phyloP scores from a whole-genome alignment of 2,888 invertebrate species.

The Chrysolina americana region DNA sequence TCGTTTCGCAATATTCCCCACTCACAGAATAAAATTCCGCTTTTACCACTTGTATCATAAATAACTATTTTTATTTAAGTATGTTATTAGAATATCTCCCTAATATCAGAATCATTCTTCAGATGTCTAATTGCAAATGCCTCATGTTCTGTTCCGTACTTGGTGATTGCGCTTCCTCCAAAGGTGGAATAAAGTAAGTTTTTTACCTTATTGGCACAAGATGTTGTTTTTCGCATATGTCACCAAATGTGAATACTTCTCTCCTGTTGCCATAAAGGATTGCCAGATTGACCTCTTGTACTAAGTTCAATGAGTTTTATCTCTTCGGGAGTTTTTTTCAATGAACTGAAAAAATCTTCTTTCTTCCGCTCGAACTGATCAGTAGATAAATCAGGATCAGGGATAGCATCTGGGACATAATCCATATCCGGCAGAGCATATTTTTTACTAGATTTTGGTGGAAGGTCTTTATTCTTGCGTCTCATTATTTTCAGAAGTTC shows the following conservation, averaged over 20 bases:
- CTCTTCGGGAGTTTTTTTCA: neutral
- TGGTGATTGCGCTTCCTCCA: conserved; percentile 12
- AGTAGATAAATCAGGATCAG: neutral
- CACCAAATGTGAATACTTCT: conserved; percentile 13
- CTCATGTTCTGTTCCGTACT: conserved; percentile 16
- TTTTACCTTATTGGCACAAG: conserved; percentile 11
- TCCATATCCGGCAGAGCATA: neutral
- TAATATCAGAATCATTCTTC: conserved; percentile 10
- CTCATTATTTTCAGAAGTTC: too few species aligned
- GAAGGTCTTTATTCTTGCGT: neutral
- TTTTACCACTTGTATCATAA: neutral
- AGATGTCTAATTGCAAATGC: too few species aligned
- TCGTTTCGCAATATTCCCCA: too few species aligned
- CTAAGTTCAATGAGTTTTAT: neutral
- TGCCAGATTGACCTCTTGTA: conserved; percentile 23
- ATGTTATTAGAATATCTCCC: neutral
- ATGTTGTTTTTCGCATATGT: conserved; percentile 15
- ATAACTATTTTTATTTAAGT: neutral
- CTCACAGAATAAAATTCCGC: neutral
- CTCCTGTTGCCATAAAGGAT: conserved; percentile 17
- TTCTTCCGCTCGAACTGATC: too few species aligned
- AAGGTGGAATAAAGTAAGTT: conserved; percentile 10
- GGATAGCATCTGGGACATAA: conserved; percentile 18
- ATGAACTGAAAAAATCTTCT: neutral
- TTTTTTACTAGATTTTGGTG: neutral